These are phyloP conservation scores for Drosophila carrolli DNA, from an alignment of 1,140 invertebrate species.

Conservation along the genomic window DNA sequence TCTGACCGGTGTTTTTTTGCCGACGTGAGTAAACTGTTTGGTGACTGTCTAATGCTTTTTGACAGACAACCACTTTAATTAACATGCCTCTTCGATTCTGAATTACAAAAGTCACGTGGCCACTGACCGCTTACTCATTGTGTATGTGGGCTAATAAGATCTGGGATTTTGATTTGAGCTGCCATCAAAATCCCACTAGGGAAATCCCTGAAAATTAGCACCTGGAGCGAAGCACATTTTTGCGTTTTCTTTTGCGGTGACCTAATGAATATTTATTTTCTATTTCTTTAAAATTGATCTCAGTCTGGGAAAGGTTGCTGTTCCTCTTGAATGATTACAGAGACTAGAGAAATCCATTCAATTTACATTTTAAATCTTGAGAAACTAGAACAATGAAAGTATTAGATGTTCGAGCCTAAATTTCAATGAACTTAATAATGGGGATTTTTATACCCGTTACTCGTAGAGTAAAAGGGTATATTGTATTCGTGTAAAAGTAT, in stretches of 20 bases:
- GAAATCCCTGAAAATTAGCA: slow-evolving; percentile 25
- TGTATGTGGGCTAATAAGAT: not conserved
- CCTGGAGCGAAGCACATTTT: not conserved
- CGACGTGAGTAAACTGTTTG: slow-evolving; percentile 38
- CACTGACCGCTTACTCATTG: slow-evolving; percentile 14
- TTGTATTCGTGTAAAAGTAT: too few species aligned
- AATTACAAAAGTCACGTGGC: slow-evolving; percentile 43
- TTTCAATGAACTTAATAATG: not conserved
- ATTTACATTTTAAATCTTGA: slow-evolving; percentile 35
- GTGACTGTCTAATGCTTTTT: slow-evolving; percentile 39
- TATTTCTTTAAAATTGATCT: slow-evolving; percentile 5
- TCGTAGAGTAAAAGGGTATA: too few species aligned
- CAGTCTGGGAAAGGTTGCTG: not conserved
- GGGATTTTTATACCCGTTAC: too few species aligned
- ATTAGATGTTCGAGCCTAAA: not conserved
- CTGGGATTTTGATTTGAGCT: slow-evolving; percentile 14
- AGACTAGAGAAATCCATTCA: not conserved
- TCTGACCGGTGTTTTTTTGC: slow-evolving; percentile 28
- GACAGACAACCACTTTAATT: slow-evolving; percentile 55
- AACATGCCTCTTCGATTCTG: slow-evolving; percentile 35
- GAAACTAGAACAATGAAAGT: slow-evolving; percentile 30
- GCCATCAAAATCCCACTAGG: slow-evolving; percentile 21
- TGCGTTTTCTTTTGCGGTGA: slow-evolving; percentile 22
- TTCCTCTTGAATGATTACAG: slow-evolving; percentile 28
- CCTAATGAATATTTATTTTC: slow-evolving; percentile 34